Evolutionary conservation across 2,888 invertebrate genomes (phyloP), one percentile per base, ranked within the genome.

Genomic region (Ochlodes sylvanus): DNA sequence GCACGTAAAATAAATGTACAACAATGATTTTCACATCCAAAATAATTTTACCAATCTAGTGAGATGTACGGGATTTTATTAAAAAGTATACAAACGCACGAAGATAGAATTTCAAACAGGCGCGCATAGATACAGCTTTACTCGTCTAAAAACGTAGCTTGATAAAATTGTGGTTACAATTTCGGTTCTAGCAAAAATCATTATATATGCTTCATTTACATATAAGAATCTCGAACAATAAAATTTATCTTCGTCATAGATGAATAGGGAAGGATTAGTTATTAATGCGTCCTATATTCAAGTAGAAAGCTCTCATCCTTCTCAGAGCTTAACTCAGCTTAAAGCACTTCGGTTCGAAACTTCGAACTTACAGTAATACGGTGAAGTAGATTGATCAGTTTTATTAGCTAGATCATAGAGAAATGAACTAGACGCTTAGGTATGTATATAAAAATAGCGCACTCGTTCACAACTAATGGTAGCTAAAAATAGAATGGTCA

Each of bases 371-470:
- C 17, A 50, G 50, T 50, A 50, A 54, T 64, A 65, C 50, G 47
- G 17, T 6, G 44, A 50, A 34, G 41, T 41, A 41, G 38, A 66
- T 66, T 42, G 52, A 60, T 60, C 60, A 66, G 58, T 60, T 32
- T 54, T n/a, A n/a, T n/a, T 27, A 54, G 32, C 32, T 32, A 66
- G 41, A 60, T 50, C 52, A 41, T 12, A 38, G 38, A 38, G 38
- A 12, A 52, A 27, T 54, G 19, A 10, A 14, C 19, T 14, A 7
- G 6, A 15, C 9, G 61, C 34, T 50, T 61, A 50, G 38, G 65
- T 17, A 58, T 38, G n/a, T n/a, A n/a, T n/a, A n/a, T 52, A 65
- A 58, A 65, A 65, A 65, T 64, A 65, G 65, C 47, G 56, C 50
- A 41, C 57, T 47, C 42, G 14, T 1, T 17, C 19, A 65, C 58